These are phyloP conservation scores for Procambarus virginalis DNA, from an alignment of 1,140 invertebrate genomes.

Conservation along the genomic window DNA sequence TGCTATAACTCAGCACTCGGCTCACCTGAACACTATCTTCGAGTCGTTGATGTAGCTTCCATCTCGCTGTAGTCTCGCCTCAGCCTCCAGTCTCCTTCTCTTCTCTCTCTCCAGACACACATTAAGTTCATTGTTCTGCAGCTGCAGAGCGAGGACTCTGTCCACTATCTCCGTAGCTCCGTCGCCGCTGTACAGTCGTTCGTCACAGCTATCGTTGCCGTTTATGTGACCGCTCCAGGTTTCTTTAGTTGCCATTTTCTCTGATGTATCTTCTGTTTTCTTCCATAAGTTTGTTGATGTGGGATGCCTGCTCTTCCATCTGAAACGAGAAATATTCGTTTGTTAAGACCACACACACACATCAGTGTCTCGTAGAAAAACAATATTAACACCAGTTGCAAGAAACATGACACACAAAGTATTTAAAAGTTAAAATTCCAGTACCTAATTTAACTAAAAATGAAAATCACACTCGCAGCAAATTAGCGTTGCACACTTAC, in stretches of 20 bases:
- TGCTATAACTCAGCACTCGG: no score
- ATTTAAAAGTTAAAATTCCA: no score
- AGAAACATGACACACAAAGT: no score
- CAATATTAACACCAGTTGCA: no score
- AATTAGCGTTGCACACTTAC: no score
- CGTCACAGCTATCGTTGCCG: background rate
- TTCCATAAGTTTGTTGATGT: conserved; percentile 53
- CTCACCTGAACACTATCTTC: conserved; percentile 58
- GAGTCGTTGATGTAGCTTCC: conserved; percentile 38
- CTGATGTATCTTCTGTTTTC: conserved; percentile 55
- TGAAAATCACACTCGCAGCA: no score
- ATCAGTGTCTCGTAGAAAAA: no score
- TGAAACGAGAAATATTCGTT: background rate
- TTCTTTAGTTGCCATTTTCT: conserved; percentile 49
- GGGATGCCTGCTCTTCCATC: conserved; percentile 58
- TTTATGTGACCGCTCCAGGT: background rate
- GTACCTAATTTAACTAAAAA: no score
- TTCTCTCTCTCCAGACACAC: conserved; percentile 40
- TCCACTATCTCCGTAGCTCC: conserved; percentile 2
- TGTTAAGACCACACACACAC: no score
- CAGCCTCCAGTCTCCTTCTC: conserved; percentile 37
- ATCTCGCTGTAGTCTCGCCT: conserved; percentile 20
- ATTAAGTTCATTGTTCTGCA: conserved; percentile 46
- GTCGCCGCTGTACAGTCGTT: no score
- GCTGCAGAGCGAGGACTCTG: conserved; percentile 25